Evolutionary conservation across 2,113 vertebrate genomes (phyloP).

Genomic region (Aegotheles bennettii): DNA sequence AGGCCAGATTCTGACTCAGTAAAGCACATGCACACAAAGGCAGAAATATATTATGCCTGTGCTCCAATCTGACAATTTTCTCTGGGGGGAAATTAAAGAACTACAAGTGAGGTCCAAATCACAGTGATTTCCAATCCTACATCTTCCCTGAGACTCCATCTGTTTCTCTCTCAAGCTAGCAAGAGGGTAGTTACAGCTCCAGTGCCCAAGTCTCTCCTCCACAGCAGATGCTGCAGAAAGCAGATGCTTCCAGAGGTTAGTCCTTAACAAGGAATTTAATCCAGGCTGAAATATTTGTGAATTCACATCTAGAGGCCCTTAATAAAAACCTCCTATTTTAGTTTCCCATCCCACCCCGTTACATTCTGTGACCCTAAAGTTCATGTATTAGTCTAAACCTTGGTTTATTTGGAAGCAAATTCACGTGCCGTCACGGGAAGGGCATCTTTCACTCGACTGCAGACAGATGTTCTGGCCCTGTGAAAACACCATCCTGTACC

Average conservation of each 20-base stretch:
- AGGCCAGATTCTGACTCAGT: slow-evolving; percentile 38
- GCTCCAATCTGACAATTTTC: slow-evolving; percentile 3
- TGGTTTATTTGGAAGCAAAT: neutral
- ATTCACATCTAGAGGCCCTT: neutral
- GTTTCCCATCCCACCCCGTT: neutral
- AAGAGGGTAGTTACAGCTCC: neutral
- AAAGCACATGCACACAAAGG: neutral
- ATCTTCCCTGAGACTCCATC: slow-evolving; percentile 11
- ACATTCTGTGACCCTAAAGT: neutral
- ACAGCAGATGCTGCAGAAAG: slow-evolving; percentile 24
- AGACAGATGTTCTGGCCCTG: neutral
- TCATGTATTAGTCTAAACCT: neutral
- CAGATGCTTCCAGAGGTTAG: neutral
- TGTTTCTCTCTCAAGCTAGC: neutral
- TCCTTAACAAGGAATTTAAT: slow-evolving; percentile 35
- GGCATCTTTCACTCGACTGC: neutral
- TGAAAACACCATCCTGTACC: neutral
- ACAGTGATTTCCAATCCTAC: neutral
- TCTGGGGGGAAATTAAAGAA: slow-evolving; percentile 19
- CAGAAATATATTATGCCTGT: neutral
- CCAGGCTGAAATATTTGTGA: neutral
- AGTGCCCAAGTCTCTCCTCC: neutral
- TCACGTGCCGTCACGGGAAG: neutral
- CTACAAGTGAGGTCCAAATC: slow-evolving; percentile 42
- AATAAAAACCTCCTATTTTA: neutral